These are phyloP conservation scores for Fulica atra DNA, from an alignment of 2,113 vertebrate species.

Conservation along the genomic window DNA sequence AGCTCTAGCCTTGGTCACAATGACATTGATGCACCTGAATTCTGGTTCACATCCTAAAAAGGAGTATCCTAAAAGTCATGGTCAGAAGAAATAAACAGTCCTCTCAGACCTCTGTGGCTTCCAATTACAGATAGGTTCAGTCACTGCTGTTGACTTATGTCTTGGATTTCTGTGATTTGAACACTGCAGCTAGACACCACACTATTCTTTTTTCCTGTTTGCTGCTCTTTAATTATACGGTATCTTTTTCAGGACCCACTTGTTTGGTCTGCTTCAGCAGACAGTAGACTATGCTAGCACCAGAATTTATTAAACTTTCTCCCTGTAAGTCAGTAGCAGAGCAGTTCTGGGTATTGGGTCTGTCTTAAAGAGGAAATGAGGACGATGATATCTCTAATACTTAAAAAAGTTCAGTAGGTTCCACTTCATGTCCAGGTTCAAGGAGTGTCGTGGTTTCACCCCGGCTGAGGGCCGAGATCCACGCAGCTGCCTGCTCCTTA, in stretches of 20 bases:
- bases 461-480: no score
- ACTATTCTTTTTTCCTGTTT: background rate
- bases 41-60: background rate
- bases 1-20: background rate
- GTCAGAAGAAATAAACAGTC: background rate
- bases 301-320: background rate
- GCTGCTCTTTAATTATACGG: background rate
- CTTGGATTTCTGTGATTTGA: background rate
- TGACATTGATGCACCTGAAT: background rate
- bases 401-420: background rate
- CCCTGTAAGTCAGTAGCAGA: background rate
- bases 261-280: background rate
- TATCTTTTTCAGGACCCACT: background rate
- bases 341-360: background rate
- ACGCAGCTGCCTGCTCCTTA: no score
- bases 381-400: background rate
- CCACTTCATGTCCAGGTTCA: background rate
- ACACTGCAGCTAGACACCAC: background rate
- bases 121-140: background rate
- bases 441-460: no score
- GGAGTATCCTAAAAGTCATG: background rate
- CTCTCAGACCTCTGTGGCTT: background rate
- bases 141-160: background rate
- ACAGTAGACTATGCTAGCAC: background rate
- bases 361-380: background rate